phyloP scores from a whole-genome alignment of 2,113 vertebrate genomes.

The Bucco capensis region DNA sequence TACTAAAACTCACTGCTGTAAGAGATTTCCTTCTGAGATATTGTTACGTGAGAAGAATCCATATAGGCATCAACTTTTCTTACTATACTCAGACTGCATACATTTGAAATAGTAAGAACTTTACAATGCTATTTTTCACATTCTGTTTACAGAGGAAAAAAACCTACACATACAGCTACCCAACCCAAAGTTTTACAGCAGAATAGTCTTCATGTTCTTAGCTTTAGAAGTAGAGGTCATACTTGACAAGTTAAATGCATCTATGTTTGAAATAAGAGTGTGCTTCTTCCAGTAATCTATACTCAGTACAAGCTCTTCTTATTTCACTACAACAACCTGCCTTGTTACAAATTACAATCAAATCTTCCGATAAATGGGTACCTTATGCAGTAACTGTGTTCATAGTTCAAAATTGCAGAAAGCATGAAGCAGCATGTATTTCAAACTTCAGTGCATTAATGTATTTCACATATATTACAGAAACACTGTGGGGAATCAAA shows the following conservation, averaged over 20 bases:
- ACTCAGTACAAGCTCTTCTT: neutral
- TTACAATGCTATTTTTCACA: neutral
- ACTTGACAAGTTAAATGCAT: neutral
- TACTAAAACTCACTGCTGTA: neutral
- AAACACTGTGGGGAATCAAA: neutral
- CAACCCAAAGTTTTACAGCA: neutral
- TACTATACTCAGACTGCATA: neutral
- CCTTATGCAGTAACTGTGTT: neutral
- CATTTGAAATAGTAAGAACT: neutral
- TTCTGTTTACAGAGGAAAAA: neutral
- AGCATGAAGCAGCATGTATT: neutral
- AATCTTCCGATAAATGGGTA: neutral
- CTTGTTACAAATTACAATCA: neutral
- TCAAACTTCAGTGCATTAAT: neutral
- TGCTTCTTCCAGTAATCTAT: neutral
- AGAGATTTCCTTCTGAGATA: neutral
- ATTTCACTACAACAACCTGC: neutral
- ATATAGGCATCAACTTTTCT: accelerated
- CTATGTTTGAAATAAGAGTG: neutral
- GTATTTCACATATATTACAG: neutral
- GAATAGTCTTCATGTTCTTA: neutral
- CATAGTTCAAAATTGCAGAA: neutral
- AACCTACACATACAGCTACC: neutral
- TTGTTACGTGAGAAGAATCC: neutral
- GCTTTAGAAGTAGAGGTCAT: neutral